Evolutionary conservation across 2,888 invertebrate genomes (phyloP), one percentile per base, ranked within the genome.

Genomic region (Lydus trimaculatus): DNA sequence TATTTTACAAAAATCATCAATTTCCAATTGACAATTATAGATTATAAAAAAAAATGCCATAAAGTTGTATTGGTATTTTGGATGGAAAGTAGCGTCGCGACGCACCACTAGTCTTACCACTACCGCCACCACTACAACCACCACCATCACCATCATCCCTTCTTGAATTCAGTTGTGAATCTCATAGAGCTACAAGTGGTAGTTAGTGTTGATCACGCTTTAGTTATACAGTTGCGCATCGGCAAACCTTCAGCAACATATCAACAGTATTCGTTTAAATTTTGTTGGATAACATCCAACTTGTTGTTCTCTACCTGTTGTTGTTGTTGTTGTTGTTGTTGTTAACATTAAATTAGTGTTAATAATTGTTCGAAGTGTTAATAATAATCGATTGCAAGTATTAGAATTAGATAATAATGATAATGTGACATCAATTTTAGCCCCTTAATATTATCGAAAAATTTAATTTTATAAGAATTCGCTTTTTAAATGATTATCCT

Each of bases 131-230:
- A 58, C 63, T 62, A 66, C 62, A 69, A 52, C 65, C 66, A 56
- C 67, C 48, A 31, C 39, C 69, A 60, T 15, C 61, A 63, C 56
- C 66, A 61, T 61, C 66, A 64, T 63, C 60, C 67, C 66, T 63
- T 66, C 63, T 65, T 36, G 64, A 58, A 65, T 52, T 31, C 61
- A 43, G 56, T 56, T 56, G 56, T 25, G 61, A 36, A 39, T 61
- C 61, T 61, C 61, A 20, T 61, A 9, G 76, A 76, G 76, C 80
- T 76, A 80, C 80, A 80, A 80, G 80, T 80, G 80, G 79, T 73
- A 76, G 79, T 75, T 73, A 43, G 43, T 17, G 43, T 28, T 58
- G 75, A 76, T 76, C 79, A 76, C 78, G 78, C 78, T 75, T 75
- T 70, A 66, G 70, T 65, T 73, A 75, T 76, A 75, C 78, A 79